phyloP scores from a whole-genome alignment of 2,113 vertebrate species.

The Gnathonemus longibarbis region DNA sequence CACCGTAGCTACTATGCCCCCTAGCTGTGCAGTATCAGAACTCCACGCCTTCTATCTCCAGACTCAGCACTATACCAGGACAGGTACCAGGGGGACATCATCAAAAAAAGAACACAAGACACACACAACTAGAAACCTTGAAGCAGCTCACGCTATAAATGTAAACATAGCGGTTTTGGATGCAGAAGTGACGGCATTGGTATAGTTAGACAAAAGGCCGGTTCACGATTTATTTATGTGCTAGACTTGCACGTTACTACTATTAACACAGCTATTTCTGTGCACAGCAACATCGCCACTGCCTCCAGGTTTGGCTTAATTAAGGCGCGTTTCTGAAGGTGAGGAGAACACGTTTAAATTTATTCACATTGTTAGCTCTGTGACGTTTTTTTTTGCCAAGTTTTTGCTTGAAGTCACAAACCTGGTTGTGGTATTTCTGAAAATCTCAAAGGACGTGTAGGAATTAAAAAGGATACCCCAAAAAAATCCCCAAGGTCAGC shows the following conservation, averaged over 20 bases:
- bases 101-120: neutral
- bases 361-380: neutral
- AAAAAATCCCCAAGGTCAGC: neutral
- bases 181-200: neutral
- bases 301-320: neutral
- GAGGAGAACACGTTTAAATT: neutral
- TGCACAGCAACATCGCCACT: neutral
- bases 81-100: neutral
- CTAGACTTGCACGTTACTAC: neutral
- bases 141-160: neutral
- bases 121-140: neutral
- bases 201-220: neutral
- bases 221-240: neutral
- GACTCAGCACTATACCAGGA: neutral
- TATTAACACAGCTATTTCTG: neutral
- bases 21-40: neutral
- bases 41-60: neutral
- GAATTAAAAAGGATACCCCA: neutral
- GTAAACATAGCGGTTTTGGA: neutral
- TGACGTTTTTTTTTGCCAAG: neutral
- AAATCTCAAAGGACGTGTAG: neutral
- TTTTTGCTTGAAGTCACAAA: neutral
- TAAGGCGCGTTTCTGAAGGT: neutral
- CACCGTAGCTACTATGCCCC: neutral
- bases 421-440: neutral